Evolutionary conservation across 37 sponge, comb jelly and placozoan genomes (phyloP).

Genomic region (Haliclona indistincta): DNA sequence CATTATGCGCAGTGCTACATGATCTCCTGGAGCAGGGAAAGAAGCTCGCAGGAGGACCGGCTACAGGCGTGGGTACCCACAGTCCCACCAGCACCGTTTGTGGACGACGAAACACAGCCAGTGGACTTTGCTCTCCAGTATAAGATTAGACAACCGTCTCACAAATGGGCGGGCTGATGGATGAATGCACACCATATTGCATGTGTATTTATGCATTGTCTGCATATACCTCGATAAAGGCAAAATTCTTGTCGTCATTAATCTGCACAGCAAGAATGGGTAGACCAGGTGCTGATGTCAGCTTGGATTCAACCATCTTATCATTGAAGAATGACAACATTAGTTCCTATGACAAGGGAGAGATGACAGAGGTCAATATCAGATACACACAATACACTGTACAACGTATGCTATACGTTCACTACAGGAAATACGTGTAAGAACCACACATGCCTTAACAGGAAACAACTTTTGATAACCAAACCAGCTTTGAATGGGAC

Average conservation of each 20-base stretch:
- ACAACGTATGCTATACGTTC: too few relatives aligned
- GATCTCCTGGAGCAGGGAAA: too few relatives aligned
- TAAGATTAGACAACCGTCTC: background rate
- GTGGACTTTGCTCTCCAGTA: too few relatives aligned
- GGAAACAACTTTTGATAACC: too few relatives aligned
- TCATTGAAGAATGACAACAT: constrained; percentile 95
- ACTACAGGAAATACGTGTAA: too few relatives aligned
- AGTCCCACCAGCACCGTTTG: too few relatives aligned
- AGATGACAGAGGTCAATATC: background rate
- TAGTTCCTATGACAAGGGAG: constrained; percentile 63
- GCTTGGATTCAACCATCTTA: constrained; percentile 80
- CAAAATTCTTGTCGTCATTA: constrained; percentile 99
- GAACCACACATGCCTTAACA: too few relatives aligned
- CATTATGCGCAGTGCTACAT: too few relatives aligned
- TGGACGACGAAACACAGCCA: too few relatives aligned
- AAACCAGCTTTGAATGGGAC: too few relatives aligned
- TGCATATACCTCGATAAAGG: constrained; percentile 89
- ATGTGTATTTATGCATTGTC: background rate
- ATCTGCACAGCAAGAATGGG: constrained; percentile 97
- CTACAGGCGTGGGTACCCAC: too few relatives aligned
- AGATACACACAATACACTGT: constrained; percentile 7
- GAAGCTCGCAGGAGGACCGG: too few relatives aligned
- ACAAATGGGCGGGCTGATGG: background rate
- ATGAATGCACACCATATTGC: background rate
- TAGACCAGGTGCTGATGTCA: constrained; percentile 88